These are phyloP conservation scores for Alentia gelatinosa DNA, from an alignment of 2,888 invertebrate species.

Conservation along the genomic window DNA sequence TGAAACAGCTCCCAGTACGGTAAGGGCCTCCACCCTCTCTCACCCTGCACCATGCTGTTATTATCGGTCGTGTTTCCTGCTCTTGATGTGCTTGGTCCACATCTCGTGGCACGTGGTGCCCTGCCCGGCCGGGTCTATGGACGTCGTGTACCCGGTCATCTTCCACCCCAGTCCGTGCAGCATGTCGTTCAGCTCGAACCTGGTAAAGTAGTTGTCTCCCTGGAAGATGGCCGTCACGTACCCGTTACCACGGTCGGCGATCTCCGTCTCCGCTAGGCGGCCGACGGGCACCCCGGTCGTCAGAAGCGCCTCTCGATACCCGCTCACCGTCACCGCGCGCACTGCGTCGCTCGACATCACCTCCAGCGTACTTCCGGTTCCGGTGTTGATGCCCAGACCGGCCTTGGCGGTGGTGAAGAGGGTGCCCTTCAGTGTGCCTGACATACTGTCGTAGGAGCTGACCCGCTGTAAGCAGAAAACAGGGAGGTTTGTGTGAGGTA, in stretches of 20 bases:
- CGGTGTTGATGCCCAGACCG: slow-evolving; percentile 29
- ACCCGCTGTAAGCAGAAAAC: neutral
- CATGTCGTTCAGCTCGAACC: slow-evolving; percentile 37
- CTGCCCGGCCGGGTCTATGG: neutral
- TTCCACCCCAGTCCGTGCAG: slow-evolving; percentile 43
- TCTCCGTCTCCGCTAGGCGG: neutral
- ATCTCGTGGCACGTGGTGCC: neutral
- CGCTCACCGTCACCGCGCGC: neutral
- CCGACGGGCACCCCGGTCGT: neutral
- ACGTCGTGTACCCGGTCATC: neutral
- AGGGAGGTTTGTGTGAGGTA: neutral
- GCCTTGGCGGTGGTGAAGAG: slow-evolving; percentile 36
- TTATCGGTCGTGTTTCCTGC: neutral
- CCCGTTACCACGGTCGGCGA: slow-evolving; percentile 10
- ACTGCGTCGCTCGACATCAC: slow-evolving; percentile 24
- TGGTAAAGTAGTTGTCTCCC: slow-evolving; percentile 21
- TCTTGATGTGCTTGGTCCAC: slow-evolving; percentile 13
- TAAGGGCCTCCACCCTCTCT: too few species aligned
- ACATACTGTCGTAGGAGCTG: neutral
- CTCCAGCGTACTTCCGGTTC: slow-evolving; percentile 25
- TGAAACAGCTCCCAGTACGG: too few species aligned
- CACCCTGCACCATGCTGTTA: too few species aligned
- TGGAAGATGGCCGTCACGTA: slow-evolving; percentile 27
- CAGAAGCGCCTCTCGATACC: neutral
- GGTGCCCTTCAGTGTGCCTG: slow-evolving; percentile 24